Evolutionary conservation across 2,797 vertebrate genomes (phyloP), one percentile per base, ranked within the genome.

Genomic region (Xerus rutilus): DNA sequence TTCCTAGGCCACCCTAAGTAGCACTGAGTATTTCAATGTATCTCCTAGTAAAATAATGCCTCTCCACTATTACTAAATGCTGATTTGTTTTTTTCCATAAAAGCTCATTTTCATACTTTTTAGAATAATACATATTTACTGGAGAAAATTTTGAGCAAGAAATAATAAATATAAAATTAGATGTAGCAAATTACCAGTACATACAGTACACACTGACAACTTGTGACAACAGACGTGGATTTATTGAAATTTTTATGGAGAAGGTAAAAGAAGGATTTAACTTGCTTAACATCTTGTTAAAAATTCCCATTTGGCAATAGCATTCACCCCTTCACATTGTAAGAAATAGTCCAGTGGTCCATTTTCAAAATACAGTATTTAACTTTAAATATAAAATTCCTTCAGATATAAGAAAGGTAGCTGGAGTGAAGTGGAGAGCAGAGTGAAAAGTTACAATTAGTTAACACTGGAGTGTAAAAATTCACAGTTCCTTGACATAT

Each of bases 131-230:
- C 3, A 57, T 28, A 20, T 84, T 86, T 69, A 65, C 12, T 72
- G 45, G 23, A 70, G 49, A 86, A 65, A 64, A 79, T 62, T 30
- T 78, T 78, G 69, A 93, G 23, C 76, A 89, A 18, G 65, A 49
- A 83, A 62, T 2, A 86, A 62, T 65, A 93, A 76, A 84, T 74
- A 76, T 25, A 18, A 89, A 78, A 73, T 28, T 47, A 94, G 76
- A 65, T 65, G 12, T 4, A 64, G 28, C 6, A 47, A 59, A 59
- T 95, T 57, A 84, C 23, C n/a, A 67, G 23, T 14, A 49, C 15
- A 3, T 3, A 32, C 28, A n/a, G 52, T 70, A 69, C 54, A 92
- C 62, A 57, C n/a, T 25, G 35, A 82, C 72, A 77, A 92, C 7
- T 45, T 47, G n/a, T 73, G 32, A 5, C 28, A 77, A 32, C 72